These are phyloP conservation scores for Muschampia plurimacula DNA, from an alignment of 2,888 invertebrate genomes.

Conservation along the genomic window DNA sequence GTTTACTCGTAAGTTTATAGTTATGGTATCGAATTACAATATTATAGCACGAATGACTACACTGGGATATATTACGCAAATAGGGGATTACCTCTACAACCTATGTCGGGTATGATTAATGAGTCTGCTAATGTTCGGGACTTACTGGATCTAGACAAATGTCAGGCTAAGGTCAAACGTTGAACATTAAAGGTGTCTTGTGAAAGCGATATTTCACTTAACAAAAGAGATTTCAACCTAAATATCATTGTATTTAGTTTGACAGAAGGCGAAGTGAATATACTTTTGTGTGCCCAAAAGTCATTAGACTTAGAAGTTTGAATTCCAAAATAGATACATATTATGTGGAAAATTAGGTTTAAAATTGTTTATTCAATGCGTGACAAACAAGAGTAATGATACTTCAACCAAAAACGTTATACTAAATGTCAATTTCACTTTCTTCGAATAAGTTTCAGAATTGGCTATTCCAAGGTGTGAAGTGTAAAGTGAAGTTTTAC, in stretches of 20 bases:
- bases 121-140: constrained; percentile 26
- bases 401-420: background rate
- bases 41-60: background rate
- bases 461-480: too few relatives aligned
- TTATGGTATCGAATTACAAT: too few relatives aligned
- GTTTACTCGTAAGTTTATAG: too few relatives aligned
- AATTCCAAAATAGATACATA: background rate
- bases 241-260: constrained; percentile 20
- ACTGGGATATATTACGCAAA: constrained; percentile 64
- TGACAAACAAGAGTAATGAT: background rate
- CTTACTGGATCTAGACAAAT: constrained; percentile 36
- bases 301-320: constrained; percentile 1
- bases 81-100: constrained; percentile 51
- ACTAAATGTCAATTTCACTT: background rate
- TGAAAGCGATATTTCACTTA: constrained; percentile 37
- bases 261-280: constrained; percentile 11
- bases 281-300: constrained; percentile 2
- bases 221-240: constrained; percentile 31
- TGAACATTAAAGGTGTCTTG: constrained; percentile 36
- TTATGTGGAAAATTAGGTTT: background rate
- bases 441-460: too few relatives aligned
- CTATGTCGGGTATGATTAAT: constrained; percentile 49
- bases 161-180: constrained; percentile 34
- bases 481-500: too few relatives aligned
- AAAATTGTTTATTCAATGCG: background rate